A percentile compares a stretch with the other conserved stretches of the same genome.
phyloP scores from a whole-genome alignment of 2,797 vertebrate genomes.

The Diplodus puntazzo region DNA sequence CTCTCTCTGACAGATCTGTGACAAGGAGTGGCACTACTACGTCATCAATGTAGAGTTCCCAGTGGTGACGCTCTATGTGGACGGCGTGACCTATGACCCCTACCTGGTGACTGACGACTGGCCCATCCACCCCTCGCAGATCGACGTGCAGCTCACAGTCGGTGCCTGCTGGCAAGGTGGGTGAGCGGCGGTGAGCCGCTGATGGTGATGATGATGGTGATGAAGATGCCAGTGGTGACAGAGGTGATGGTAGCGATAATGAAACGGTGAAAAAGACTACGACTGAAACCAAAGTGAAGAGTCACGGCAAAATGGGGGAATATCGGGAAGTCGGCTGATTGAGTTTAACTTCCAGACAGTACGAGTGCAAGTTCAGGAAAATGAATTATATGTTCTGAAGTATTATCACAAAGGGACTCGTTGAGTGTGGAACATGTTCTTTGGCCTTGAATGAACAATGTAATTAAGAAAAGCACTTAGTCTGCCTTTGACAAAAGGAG shows the following conservation, averaged over 20 bases:
- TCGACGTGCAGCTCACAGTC: constrained; percentile 96
- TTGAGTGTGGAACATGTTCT: constrained; percentile 48
- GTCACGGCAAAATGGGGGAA: constrained; percentile 4
- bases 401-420: constrained; percentile 41
- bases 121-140: constrained; percentile 97
- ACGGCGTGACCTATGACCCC: constrained; percentile 95
- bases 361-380: constrained; percentile 19
- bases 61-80: constrained; percentile 94
- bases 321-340: constrained; percentile 6
- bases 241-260: background rate
- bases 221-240: background rate
- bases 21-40: constrained; percentile 99
- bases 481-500: constrained; percentile 65
- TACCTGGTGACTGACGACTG: constrained; percentile 99
- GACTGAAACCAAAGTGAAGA: constrained; percentile 22
- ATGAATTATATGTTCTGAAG: constrained; percentile 25
- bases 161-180: constrained; percentile 99
- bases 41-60: constrained; percentile 97
- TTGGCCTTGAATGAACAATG: constrained; percentile 71
- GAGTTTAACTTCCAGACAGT: constrained; percentile 4
- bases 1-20: constrained; percentile 91
- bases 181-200: background rate
- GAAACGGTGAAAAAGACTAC: background rate
- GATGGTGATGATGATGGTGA: too few species aligned
- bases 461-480: constrained; percentile 63